phyloP scores from a whole-genome alignment of 23 tunicate species.

The Phallusia fumigata region DNA sequence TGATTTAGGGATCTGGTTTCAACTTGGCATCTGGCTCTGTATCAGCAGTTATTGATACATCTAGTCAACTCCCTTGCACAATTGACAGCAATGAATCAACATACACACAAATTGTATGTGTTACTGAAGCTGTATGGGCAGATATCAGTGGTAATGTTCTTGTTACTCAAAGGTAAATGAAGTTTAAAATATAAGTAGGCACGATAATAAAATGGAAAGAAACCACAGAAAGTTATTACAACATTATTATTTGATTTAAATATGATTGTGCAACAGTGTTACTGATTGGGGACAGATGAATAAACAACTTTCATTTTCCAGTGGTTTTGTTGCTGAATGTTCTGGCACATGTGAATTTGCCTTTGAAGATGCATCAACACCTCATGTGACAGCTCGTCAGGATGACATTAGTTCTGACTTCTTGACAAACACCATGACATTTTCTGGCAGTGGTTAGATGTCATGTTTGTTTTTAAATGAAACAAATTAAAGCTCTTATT shows the following conservation, averaged over 20 bases:
- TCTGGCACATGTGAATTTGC: conserved; percentile 30
- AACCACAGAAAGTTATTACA: no score
- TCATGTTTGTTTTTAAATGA: no score
- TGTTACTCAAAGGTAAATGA: conserved; percentile 8
- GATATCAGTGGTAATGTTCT: not conserved
- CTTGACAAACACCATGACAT: not conserved
- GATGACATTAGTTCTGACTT: not conserved
- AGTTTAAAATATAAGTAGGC: not conserved
- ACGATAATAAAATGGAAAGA: no score
- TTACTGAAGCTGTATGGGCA: not conserved
- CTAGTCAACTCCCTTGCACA: no score
- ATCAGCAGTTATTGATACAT: no score
- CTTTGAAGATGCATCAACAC: conserved; percentile 27
- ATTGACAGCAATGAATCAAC: not conserved
- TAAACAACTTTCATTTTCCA: not conserved
- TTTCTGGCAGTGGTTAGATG: conserved; percentile 25
- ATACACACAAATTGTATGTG: conserved; percentile 17
- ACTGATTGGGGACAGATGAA: no score
- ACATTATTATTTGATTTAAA: no score
- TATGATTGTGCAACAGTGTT: no score
- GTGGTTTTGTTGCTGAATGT: conserved; percentile 45
- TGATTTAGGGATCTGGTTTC: no score
- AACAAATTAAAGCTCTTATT: not conserved
- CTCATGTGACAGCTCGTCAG: conserved; percentile 26
- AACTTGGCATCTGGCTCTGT: no score